Percentiles rank a stretch among this genome's conserved stretches.
These are phyloP conservation scores for Drosophila tropicalis DNA, from an alignment of 1,140 invertebrate genomes.

Conservation along the genomic window DNA sequence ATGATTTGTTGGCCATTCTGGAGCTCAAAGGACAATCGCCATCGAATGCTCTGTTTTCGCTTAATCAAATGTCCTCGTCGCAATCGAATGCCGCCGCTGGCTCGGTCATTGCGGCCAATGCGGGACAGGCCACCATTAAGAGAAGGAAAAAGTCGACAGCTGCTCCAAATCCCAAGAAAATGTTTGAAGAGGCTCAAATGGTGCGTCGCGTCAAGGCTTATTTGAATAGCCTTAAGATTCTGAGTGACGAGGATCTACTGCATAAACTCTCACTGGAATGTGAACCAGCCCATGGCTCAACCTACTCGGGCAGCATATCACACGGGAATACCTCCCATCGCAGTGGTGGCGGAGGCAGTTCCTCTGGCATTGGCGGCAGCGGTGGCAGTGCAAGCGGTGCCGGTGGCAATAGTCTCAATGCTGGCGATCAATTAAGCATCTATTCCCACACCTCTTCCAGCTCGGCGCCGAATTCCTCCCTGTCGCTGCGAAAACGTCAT, in stretches of 20 bases:
- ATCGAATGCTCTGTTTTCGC: constrained; percentile 93
- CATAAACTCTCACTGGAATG: constrained; percentile 95
- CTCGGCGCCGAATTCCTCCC: constrained; percentile 74
- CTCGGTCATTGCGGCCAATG: constrained; percentile 74
- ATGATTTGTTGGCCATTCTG: constrained; percentile 92
- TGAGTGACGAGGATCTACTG: constrained; percentile 94
- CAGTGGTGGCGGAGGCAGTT: constrained; percentile 79
- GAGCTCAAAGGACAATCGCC: constrained; percentile 93
- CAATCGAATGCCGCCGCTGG: constrained; percentile 75
- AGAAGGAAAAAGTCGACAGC: constrained; percentile 95
- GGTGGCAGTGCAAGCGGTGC: constrained; percentile 67
- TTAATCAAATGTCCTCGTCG: constrained; percentile 93
- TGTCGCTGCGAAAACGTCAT: constrained; percentile 87
- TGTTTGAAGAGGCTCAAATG: constrained; percentile 99
- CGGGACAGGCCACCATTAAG: constrained; percentile 93
- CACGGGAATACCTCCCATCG: constrained; percentile 73
- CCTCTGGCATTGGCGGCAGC: constrained; percentile 61
- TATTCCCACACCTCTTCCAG: constrained; percentile 62
- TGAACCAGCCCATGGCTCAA: constrained; percentile 88
- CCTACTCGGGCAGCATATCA: constrained; percentile 84
- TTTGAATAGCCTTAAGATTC: constrained; percentile 93
- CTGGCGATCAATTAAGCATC: constrained; percentile 76
- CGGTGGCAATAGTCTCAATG: constrained; percentile 60
- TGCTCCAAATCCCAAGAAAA: constrained; percentile 97
- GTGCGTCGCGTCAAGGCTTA: constrained; percentile 97